phyloP scores from a whole-genome alignment of 2,113 vertebrate genomes.

The Neolamprologus hecqui region DNA sequence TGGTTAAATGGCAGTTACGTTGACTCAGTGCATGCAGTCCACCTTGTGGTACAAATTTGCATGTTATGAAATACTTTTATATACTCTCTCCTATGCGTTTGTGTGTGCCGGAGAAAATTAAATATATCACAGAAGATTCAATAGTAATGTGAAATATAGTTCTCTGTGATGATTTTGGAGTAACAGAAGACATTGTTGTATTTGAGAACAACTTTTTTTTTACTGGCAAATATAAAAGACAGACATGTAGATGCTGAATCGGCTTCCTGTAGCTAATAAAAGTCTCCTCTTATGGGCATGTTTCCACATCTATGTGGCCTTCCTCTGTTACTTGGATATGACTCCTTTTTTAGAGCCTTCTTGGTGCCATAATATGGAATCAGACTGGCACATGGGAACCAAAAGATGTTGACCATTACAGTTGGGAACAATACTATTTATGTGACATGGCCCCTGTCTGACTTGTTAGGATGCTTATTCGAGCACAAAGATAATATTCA shows the following conservation, averaged over 20 bases:
- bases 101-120: neutral
- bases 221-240: neutral
- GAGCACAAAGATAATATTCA: neutral
- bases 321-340: neutral
- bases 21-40: neutral
- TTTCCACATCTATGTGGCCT: neutral
- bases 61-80: neutral
- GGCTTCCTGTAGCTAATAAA: neutral
- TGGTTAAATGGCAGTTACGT: neutral
- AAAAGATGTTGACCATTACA: neutral
- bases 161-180: neutral
- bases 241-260: neutral
- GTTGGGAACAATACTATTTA: neutral
- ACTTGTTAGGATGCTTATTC: neutral
- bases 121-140: neutral
- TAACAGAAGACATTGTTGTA: neutral
- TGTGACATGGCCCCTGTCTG: neutral
- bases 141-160: neutral
- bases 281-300: neutral
- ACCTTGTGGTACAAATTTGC: neutral
- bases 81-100: neutral
- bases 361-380: neutral
- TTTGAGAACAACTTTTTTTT: neutral
- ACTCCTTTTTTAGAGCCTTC: neutral
- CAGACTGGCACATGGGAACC: neutral